Conservation (phyloP, 2,113 vertebrate genomes). For the Rhinopithecus roxellana region DNA sequence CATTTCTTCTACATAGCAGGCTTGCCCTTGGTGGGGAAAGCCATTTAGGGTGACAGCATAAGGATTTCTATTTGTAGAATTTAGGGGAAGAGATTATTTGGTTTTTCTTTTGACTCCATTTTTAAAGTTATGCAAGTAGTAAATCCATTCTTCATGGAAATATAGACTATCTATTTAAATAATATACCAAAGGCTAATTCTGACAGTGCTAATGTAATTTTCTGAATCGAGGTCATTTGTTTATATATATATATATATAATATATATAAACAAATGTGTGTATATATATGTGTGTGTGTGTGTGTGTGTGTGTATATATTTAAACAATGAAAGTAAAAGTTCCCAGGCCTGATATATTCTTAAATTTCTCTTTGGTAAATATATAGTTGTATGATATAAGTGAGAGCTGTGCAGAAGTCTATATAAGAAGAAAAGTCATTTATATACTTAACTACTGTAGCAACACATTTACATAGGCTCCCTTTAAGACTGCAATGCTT, state of each 20-base stretch:
- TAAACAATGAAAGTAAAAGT: conserved; percentile 35
- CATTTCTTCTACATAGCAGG: background rate
- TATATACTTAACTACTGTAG: conserved; percentile 31
- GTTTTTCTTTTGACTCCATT: conserved; percentile 40
- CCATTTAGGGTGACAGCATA: background rate
- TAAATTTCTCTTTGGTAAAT: conserved; percentile 48
- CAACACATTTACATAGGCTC: conserved; percentile 28
- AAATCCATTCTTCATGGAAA: conserved; percentile 40
- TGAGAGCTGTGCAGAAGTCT: background rate
- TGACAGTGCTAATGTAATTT: conserved; percentile 29
- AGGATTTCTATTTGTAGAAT: background rate
- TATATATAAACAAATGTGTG: conserved; percentile 14
- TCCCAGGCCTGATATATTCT: background rate
- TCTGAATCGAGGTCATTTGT: conserved; percentile 42
- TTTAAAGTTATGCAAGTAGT: background rate
- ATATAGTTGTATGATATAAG: conserved; percentile 45
- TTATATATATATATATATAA: background rate
- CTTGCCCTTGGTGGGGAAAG: background rate
- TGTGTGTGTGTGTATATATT: background rate
- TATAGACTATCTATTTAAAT: conserved; percentile 35
- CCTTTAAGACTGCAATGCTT: conserved; percentile 11
- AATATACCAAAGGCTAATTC: conserved; percentile 32
- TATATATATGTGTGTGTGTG: background rate
- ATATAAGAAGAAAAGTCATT: background rate
- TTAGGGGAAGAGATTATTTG: background rate